Base-by-base conservation (phyloP, 2,888 invertebrate species). In the Homarus gammarus region DNA sequence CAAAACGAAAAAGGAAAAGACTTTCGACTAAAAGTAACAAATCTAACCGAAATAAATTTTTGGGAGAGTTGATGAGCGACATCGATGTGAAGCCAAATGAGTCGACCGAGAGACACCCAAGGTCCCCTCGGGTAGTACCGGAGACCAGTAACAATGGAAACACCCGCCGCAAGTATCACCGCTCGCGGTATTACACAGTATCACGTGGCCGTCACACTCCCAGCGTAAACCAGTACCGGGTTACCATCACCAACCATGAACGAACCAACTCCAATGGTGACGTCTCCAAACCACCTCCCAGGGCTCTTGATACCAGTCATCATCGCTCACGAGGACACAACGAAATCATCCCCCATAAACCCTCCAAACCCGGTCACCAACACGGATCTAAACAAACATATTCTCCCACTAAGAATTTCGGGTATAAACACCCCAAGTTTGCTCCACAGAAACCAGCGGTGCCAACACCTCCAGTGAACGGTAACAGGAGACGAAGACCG, bases 271-370 rank as follows among this genome's bases (percentile, higher is more conserved):
- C 1, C 49, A 12, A 6, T 8, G 8, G 15, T 5, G 31, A 12
- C 15, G 40, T 22, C 2, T 1, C 36, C n/a, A 6, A n/a, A 1
- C 18, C 38, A 12, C 40, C 44, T 15, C 40, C 18, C 27, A 38
- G 15, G n/a, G 82, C 18, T 8, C 68, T 36, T 31, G 64, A 40
- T 31, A 44, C 70, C 49, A 70, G 18, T 27, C 82, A 15, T 27
- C n/a, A 15, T 18, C 38, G 6, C 10, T 40, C 36, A 10, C 73
- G 83, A 27, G 77, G 64, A 15, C 88, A 51, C 15, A 88, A 88
- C 12, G 84, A 83, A 83, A 88, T 87, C 27, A 77, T 88, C n/a
- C 83, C 88, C 27, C 40, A 61, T 12, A 88, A 88, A 38, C 88
- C 78, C 1, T 18, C 83, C 8, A 88, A 88, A n/a, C 68, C 64